Evolutionary conservation across 2,888 invertebrate species (phyloP).

Genomic region (Labia minor): DNA sequence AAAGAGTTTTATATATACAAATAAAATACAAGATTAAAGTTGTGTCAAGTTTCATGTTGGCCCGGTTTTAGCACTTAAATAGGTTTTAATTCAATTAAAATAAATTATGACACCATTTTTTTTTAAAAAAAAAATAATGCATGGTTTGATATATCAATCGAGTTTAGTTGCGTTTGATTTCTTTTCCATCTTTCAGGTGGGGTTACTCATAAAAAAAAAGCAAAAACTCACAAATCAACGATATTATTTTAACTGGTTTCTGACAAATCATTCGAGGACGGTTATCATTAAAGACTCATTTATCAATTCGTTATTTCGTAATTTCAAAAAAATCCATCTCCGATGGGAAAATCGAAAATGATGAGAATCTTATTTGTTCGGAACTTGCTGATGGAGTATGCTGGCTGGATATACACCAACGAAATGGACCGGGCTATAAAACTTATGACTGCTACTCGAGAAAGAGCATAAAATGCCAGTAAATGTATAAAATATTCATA

Average conservation of each 20-base stretch:
- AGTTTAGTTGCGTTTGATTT: too few relatives aligned
- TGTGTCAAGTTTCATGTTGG: too few relatives aligned
- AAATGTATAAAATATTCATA: constrained; percentile 13
- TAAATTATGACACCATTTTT: too few relatives aligned
- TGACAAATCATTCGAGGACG: neutral
- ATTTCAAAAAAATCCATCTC: neutral
- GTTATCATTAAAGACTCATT: neutral
- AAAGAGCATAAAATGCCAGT: constrained; percentile 7
- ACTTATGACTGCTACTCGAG: constrained; percentile 13
- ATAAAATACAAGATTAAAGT: too few relatives aligned
- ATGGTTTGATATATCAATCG: too few relatives aligned
- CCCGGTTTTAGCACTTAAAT: too few relatives aligned
- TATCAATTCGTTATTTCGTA: neutral
- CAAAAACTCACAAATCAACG: too few relatives aligned
- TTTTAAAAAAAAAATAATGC: too few relatives aligned
- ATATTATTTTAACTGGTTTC: neutral
- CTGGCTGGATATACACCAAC: neutral
- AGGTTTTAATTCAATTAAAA: too few relatives aligned
- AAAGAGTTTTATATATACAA: too few relatives aligned
- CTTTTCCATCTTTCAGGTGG: too few relatives aligned
- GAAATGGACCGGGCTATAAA: constrained; percentile 4
- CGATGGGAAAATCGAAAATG: neutral
- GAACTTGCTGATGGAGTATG: neutral
- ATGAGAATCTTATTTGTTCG: neutral
- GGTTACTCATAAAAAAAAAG: too few relatives aligned